Evolutionary conservation across 2,888 invertebrate genomes (phyloP).

Genomic region (Lasioglossum marginatum): DNA sequence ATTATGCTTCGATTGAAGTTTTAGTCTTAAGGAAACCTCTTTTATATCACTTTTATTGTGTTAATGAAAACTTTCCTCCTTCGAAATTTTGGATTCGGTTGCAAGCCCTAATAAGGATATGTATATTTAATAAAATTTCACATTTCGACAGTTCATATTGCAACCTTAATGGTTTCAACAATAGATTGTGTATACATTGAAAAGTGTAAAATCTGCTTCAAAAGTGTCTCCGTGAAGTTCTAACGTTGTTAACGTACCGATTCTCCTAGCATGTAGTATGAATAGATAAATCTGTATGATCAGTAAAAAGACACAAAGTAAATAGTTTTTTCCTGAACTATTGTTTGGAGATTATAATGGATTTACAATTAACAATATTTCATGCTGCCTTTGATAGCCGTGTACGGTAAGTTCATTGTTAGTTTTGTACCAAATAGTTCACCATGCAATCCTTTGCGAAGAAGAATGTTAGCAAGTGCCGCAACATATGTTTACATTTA

Average conservation of each 20-base stretch:
- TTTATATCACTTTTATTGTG: neutral
- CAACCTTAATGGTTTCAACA: slow-evolving; percentile 17
- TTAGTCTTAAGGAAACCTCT: neutral
- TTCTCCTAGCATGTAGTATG: slow-evolving; percentile 75
- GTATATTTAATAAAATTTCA: slow-evolving; percentile 25
- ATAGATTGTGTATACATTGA: slow-evolving; percentile 14
- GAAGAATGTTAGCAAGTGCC: neutral
- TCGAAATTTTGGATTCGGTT: slow-evolving; percentile 21
- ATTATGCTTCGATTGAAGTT: neutral
- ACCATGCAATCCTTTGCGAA: neutral
- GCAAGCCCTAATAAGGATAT: slow-evolving; percentile 33
- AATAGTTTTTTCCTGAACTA: slow-evolving; percentile 30
- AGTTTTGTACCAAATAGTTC: slow-evolving; percentile 2
- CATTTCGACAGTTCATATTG: slow-evolving; percentile 17
- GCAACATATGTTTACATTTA: no score
- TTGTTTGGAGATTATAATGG: slow-evolving; percentile 75
- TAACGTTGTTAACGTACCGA: slow-evolving; percentile 33
- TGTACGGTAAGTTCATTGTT: slow-evolving; percentile 85
- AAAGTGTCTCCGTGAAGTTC: slow-evolving; percentile 31
- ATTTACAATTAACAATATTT: slow-evolving; percentile 84
- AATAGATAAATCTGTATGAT: slow-evolving; percentile 57
- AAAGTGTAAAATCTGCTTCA: slow-evolving; percentile 39
- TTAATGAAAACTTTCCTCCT: neutral
- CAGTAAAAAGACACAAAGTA: slow-evolving; percentile 29
- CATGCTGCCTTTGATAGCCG: slow-evolving; percentile 86